Percentiles rank a stretch among this genome's conserved stretches.
These are phyloP conservation scores for Alexandromys fortis DNA, from an alignment of 2,113 vertebrate species.

Conservation along the genomic window DNA sequence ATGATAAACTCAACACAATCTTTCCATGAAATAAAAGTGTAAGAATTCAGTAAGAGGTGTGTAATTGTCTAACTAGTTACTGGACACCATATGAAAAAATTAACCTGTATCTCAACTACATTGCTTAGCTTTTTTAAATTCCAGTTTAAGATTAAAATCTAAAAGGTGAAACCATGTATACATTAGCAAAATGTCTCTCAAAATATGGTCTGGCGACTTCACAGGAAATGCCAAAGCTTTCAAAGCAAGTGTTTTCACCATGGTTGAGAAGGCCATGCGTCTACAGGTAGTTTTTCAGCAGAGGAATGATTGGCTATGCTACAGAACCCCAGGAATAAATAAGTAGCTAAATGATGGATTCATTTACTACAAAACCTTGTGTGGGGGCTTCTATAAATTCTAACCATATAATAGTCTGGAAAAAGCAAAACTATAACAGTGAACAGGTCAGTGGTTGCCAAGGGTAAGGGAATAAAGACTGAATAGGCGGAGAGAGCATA, in stretches of 20 bases:
- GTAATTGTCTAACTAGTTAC: background rate
- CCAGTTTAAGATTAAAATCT: background rate
- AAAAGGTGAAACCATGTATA: background rate
- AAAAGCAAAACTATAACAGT: background rate
- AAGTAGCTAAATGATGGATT: background rate
- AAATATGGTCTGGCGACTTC: background rate
- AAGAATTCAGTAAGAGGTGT: background rate
- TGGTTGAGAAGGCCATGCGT: background rate
- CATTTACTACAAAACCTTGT: background rate
- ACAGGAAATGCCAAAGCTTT: background rate
- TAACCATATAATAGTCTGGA: background rate
- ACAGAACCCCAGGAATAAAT: background rate
- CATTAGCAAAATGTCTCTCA: slow-evolving; percentile 18
- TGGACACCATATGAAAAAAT: background rate
- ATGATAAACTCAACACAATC: slow-evolving; percentile 4
- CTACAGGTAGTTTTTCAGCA: background rate
- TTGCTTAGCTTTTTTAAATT: slow-evolving; percentile 20
- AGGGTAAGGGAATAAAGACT: no score
- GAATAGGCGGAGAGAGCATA: background rate
- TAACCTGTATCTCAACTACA: background rate
- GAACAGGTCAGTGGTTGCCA: background rate
- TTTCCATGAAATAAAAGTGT: background rate
- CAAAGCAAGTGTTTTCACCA: background rate
- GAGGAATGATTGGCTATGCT: background rate
- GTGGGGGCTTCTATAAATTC: background rate